phyloP scores from a whole-genome alignment of 1,140 invertebrate species.

The Drosophila trapezifrons region DNA sequence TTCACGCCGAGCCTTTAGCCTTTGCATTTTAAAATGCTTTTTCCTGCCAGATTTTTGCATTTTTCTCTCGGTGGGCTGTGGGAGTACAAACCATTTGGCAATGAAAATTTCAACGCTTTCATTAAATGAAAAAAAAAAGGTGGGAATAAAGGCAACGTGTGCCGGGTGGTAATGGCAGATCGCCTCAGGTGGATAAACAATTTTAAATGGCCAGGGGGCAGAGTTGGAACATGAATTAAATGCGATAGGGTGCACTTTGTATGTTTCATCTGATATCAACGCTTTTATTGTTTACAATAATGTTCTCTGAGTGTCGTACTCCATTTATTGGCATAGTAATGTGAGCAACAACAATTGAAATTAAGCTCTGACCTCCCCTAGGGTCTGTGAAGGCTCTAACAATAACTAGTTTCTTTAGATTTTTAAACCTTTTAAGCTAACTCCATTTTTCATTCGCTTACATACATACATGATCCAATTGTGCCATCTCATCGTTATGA shows the following conservation, averaged over 20 bases:
- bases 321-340: conserved; percentile 15
- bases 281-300: conserved; percentile 17
- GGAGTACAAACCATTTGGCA: conserved; percentile 41
- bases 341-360: not conserved
- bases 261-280: conserved; percentile 22
- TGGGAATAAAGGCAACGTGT: conserved; percentile 26
- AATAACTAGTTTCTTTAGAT: not conserved
- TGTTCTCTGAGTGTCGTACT: conserved; percentile 11
- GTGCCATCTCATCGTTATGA: not conserved
- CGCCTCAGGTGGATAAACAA: conserved; percentile 44
- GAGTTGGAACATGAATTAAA: conserved; percentile 27
- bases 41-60: conserved; percentile 30
- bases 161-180: conserved; percentile 11
- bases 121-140: conserved; percentile 40
- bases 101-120: conserved; percentile 41
- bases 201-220: conserved; percentile 35
- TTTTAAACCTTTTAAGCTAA: not conserved
- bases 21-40: conserved; percentile 30
- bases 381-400: not conserved
- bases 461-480: too few species aligned
- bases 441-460: too few species aligned
- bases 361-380: not conserved
- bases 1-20: conserved; percentile 9
- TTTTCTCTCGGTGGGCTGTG: conserved; percentile 9
- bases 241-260: conserved; percentile 16